A percentile compares a stretch with the other conserved stretches of the same genome.
These are phyloP conservation scores for Tolypeutes matacus DNA, from an alignment of 2,797 vertebrate genomes.

Conservation along the genomic window DNA sequence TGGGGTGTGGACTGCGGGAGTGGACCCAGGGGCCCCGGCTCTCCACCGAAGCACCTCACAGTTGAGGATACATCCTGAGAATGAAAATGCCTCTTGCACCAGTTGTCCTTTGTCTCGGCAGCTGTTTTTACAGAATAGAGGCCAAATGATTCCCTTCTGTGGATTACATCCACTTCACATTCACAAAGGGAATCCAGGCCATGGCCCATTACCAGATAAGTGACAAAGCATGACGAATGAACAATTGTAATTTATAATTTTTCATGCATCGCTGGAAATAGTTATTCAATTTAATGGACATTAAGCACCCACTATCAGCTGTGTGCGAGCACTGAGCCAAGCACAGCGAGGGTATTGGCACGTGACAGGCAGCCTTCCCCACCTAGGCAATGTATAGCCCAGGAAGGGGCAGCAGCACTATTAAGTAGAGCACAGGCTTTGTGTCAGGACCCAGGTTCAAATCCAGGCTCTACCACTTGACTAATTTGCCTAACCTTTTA, in stretches of 20 bases:
- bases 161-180: slow-evolving; percentile 19
- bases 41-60: not conserved
- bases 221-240: not conserved
- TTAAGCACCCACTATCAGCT: not conserved
- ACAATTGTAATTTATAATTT: not conserved
- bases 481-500: not conserved
- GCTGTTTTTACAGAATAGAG: not conserved
- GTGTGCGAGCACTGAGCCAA: not conserved
- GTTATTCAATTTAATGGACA: not conserved
- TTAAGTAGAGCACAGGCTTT: not conserved
- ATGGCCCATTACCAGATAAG: not conserved
- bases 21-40: not conserved
- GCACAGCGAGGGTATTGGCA: not conserved
- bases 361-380: not conserved
- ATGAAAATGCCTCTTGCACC: not conserved
- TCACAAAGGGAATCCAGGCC: not conserved
- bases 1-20: not conserved
- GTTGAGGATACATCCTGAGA: not conserved
- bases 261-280: slow-evolving; percentile 33
- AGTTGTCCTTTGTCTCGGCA: not conserved
- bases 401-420: not conserved
- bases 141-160: not conserved
- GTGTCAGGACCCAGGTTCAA: not conserved
- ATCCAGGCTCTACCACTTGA: not conserved
- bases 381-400: not conserved